These are phyloP conservation scores for Papilio polytes DNA, from an alignment of 1,140 invertebrate species.

Conservation along the genomic window DNA sequence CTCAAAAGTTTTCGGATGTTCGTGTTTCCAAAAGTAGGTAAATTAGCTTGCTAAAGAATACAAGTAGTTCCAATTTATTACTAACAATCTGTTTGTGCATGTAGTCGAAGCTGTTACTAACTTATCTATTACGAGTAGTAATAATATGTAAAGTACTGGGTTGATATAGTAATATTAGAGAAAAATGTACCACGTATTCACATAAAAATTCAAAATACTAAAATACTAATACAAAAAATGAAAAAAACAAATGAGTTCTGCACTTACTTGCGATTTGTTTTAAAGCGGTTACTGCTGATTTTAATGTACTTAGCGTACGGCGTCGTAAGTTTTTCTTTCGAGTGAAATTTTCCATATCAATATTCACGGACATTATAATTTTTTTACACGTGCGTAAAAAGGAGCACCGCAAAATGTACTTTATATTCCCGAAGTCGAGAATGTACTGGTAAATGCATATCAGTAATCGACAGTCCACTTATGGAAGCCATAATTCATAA, in stretches of 20 bases:
- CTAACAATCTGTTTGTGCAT: not conserved
- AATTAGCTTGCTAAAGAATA: not conserved
- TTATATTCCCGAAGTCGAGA: constrained; percentile 71
- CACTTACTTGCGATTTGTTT: constrained; percentile 78
- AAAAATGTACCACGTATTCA: too few relatives aligned
- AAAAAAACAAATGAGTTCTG: too few relatives aligned
- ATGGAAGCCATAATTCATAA: constrained; percentile 63
- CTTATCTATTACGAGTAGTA: too few relatives aligned
- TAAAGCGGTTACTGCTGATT: constrained; percentile 73
- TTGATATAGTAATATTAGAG: too few relatives aligned
- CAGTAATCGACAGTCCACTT: constrained; percentile 66
- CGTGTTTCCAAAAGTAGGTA: not conserved
- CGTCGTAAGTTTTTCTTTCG: constrained; percentile 71
- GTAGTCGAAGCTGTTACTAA: not conserved
- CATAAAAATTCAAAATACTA: too few relatives aligned
- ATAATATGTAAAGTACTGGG: too few relatives aligned
- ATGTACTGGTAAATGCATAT: constrained; percentile 80
- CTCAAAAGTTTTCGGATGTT: not conserved
- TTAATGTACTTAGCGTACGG: constrained; percentile 72
- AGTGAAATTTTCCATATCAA: constrained; percentile 77
- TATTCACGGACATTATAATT: constrained; percentile 72
- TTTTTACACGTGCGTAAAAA: constrained; percentile 42
- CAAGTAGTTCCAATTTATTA: not conserved
- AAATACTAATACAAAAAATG: too few relatives aligned
- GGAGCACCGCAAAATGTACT: constrained; percentile 55